phyloP scores from a whole-genome alignment of 2,113 vertebrate species.

The Centropus bengalensis region DNA sequence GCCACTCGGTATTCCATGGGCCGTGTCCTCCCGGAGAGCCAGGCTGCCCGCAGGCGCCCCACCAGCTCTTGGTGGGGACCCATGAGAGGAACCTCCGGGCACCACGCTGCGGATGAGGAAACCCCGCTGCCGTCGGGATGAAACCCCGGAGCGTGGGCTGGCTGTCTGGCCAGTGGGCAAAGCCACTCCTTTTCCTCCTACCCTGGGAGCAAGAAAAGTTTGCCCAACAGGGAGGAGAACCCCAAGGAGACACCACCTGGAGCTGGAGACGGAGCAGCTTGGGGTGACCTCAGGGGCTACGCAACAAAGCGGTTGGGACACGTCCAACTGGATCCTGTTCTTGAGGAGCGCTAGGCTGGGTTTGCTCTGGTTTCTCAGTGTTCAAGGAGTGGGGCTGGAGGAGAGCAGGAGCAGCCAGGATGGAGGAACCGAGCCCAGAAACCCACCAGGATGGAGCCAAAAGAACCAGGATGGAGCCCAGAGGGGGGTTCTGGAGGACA shows the following conservation, averaged over 20 bases:
- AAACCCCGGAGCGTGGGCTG: too few relatives aligned
- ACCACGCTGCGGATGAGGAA: too few relatives aligned
- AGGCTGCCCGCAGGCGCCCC: neutral
- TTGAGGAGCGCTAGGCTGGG: neutral
- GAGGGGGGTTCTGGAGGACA: neutral
- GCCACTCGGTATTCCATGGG: slow-evolving; percentile 63
- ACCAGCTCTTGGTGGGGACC: neutral
- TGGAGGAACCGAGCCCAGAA: neutral
- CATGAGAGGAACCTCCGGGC: neutral
- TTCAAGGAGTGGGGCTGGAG: neutral
- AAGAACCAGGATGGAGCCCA: neutral
- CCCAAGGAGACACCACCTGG: too few relatives aligned
- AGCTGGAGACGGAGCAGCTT: neutral
- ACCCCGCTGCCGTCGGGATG: too few relatives aligned
- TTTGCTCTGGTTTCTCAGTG: neutral
- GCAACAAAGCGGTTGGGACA: neutral
- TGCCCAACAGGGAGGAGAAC: too few relatives aligned
- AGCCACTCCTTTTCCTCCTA: neutral
- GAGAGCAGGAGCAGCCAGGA: neutral
- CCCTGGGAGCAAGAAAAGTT: neutral
- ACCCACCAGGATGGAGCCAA: neutral
- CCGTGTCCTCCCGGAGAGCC: slow-evolving; percentile 42
- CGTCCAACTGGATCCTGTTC: too few relatives aligned
- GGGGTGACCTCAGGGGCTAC: neutral
- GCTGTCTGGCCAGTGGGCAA: neutral